These are phyloP conservation scores for Triplophysa tibetana DNA, from an alignment of 2,113 vertebrate genomes.

Conservation along the genomic window DNA sequence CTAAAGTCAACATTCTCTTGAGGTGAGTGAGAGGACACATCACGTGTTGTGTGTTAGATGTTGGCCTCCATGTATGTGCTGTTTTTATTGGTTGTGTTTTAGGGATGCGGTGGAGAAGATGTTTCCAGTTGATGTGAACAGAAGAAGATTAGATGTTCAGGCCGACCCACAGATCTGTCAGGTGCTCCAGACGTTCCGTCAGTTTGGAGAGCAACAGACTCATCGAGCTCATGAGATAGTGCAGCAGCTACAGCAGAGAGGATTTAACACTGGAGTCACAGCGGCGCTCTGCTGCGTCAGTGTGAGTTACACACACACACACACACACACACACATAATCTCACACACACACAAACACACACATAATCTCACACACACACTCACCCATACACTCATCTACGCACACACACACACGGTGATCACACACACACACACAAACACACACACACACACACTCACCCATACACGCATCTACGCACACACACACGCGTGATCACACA, in stretches of 20 bases:
- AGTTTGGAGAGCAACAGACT: slow-evolving; percentile 78
- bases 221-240: slow-evolving; percentile 63
- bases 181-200: slow-evolving; percentile 85
- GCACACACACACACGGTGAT: neutral
- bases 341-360: neutral
- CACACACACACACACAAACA: neutral
- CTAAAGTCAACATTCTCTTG: slow-evolving; percentile 92
- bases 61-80: no score
- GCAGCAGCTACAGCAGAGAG: slow-evolving; percentile 71
- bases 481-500: no score
- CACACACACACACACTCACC: neutral
- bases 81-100: neutral
- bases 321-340: neutral
- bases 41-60: neutral
- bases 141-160: slow-evolving; percentile 81
- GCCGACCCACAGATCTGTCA: slow-evolving; percentile 74
- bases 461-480: no score
- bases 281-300: slow-evolving; percentile 85
- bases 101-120: slow-evolving; percentile 91
- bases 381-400: no score
- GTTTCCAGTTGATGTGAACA: slow-evolving; percentile 79
- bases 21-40: slow-evolving; percentile 72
- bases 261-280: slow-evolving; percentile 90
- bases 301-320: slow-evolving; percentile 74
- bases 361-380: no score